Percentiles rank a stretch among this genome's conserved stretches.
phyloP scores from a whole-genome alignment of 2,113 vertebrate species.

The Eubucco bourcierii region DNA sequence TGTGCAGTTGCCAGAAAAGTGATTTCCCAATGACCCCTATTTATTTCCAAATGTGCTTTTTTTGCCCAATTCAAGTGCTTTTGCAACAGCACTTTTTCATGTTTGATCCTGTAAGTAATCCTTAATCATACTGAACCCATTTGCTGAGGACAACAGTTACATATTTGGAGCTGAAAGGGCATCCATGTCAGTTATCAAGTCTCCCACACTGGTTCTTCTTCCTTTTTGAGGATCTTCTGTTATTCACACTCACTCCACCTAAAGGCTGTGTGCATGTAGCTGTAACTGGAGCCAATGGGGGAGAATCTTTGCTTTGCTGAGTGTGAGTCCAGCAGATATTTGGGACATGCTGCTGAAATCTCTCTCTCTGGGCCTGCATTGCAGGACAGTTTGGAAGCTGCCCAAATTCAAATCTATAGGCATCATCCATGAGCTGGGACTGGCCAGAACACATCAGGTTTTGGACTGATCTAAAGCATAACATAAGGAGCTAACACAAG shows the following conservation, averaged over 20 bases:
- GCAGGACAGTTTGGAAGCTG: neutral
- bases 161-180: neutral
- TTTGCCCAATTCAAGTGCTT: slow-evolving; percentile 8
- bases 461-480: neutral
- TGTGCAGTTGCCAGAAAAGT: slow-evolving; percentile 65
- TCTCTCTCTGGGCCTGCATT: neutral
- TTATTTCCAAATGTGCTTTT: slow-evolving; percentile 58
- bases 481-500: neutral
- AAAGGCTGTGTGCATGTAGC: neutral
- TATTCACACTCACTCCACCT: neutral
- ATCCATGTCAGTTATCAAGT: neutral
- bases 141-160: neutral
- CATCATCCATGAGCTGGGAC: neutral
- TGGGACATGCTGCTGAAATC: neutral
- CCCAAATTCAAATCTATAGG: neutral
- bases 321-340: accelerated
- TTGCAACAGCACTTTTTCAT: slow-evolving; percentile 4
- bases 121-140: neutral
- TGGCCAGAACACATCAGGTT: neutral
- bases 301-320: neutral
- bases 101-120: neutral
- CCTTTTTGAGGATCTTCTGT: neutral
- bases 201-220: neutral
- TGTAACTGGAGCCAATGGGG: neutral
- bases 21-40: slow-evolving; percentile 62